Percentiles rank a stretch among this genome's conserved stretches.
These are phyloP conservation scores for Mandrillus leucophaeus DNA, from an alignment of 2,113 vertebrate genomes.

Conservation along the genomic window DNA sequence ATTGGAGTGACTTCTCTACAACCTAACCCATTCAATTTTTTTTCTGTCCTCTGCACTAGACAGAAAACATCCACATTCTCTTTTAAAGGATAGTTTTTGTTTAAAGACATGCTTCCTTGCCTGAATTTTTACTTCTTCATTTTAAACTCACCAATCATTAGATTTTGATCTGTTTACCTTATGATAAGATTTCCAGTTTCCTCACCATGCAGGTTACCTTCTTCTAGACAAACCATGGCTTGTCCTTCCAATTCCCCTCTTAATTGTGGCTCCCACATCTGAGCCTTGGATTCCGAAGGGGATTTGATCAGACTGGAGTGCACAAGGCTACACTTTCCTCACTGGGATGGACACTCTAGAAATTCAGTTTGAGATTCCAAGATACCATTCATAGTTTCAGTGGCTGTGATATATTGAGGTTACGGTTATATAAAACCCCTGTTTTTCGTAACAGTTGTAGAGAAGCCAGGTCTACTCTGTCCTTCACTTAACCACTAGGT, in stretches of 20 bases:
- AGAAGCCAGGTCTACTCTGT: neutral
- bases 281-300: neutral
- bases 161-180: neutral
- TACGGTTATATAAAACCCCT: neutral
- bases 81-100: neutral
- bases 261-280: neutral
- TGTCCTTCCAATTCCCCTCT: neutral
- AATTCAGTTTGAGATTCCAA: neutral
- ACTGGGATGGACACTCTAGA: neutral
- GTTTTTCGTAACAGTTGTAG: neutral
- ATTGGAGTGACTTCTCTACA: neutral
- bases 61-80: neutral
- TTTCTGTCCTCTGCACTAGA: neutral
- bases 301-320: neutral
- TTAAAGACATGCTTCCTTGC: neutral
- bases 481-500: neutral
- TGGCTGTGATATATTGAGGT: neutral
- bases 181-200: neutral
- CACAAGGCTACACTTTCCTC: neutral
- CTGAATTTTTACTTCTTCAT: neutral
- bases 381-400: neutral
- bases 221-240: neutral
- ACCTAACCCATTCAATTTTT: neutral
- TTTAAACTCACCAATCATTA: neutral
- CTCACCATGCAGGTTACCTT: neutral